A percentile compares a stretch with the other conserved stretches of the same genome.
Conservation (phyloP, 2,797 vertebrate genomes). For the Sebastes itinus region DNA sequence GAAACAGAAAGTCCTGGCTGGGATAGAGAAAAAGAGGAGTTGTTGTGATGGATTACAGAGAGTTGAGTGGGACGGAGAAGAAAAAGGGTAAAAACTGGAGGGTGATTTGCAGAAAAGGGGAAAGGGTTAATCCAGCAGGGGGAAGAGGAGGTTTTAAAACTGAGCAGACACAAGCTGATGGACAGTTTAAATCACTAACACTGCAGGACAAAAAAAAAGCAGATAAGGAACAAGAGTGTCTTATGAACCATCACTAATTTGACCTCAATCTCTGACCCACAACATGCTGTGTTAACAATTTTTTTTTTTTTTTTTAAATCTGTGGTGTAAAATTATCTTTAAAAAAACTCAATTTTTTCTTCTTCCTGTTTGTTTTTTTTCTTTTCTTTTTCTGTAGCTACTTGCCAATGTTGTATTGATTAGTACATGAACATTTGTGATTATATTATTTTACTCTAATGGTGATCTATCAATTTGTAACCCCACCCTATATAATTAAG, state of each 20-base stretch:
- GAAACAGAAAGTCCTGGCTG: not conserved
- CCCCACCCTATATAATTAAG: too few species aligned
- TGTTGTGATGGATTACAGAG: not conserved
- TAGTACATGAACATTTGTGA: too few species aligned
- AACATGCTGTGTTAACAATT: not conserved
- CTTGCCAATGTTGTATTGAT: too few species aligned
- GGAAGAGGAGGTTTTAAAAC: slow-evolving; percentile 19
- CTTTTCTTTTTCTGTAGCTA: too few species aligned
- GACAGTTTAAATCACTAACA: slow-evolving; percentile 10
- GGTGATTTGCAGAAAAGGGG: not conserved
- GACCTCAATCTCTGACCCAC: not conserved
- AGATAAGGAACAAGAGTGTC: not conserved
- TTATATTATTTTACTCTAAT: too few species aligned
- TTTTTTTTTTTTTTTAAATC: not conserved
- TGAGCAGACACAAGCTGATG: slow-evolving; percentile 9
- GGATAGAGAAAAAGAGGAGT: not conserved
- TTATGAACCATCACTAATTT: not conserved
- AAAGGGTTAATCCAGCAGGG: slow-evolving; percentile 28
- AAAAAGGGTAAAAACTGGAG: not conserved
- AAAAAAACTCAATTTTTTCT: too few species aligned
- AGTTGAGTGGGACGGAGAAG: not conserved
- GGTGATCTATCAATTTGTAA: too few species aligned
- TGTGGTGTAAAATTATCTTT: not conserved
- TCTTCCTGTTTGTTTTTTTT: too few species aligned
- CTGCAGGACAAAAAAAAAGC: not conserved